Conservation (phyloP, 1,140 invertebrate genomes). For the Vanessa tameamea region DNA sequence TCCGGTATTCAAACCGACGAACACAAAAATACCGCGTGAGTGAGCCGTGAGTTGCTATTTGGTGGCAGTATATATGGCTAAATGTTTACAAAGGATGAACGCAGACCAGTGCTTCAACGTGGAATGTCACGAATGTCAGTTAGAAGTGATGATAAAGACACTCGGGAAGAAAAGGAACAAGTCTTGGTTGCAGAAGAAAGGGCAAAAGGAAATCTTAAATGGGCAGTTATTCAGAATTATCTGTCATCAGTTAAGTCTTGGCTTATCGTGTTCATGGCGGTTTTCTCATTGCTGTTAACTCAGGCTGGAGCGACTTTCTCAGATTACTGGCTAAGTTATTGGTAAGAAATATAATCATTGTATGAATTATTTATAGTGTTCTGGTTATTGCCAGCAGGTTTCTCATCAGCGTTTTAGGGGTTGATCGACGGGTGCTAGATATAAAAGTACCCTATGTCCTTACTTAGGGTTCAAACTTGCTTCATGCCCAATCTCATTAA, state of each 20-base stretch:
- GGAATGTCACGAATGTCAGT: conserved; percentile 60
- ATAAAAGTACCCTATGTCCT: too few species aligned
- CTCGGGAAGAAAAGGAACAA: conserved; percentile 67
- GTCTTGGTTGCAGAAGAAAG: conserved; percentile 77
- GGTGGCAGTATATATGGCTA: too few species aligned
- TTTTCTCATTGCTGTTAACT: conserved; percentile 83
- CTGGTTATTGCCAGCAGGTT: too few species aligned
- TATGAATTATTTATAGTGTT: too few species aligned
- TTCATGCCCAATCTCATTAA: too few species aligned
- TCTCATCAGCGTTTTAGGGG: too few species aligned
- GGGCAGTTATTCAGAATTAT: conserved; percentile 83
- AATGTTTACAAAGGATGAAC: conserved; percentile 37
- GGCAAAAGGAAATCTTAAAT: conserved; percentile 81
- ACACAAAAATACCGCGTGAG: too few species aligned
- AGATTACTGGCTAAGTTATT: conserved; percentile 91
- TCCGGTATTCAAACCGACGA: too few species aligned
- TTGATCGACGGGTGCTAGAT: too few species aligned
- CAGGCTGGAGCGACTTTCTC: conserved; percentile 86
- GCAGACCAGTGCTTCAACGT: conserved; percentile 46
- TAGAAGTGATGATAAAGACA: conserved; percentile 54
- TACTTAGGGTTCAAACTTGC: too few species aligned
- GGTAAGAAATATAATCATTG: conserved; percentile 73
- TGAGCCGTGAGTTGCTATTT: too few species aligned
- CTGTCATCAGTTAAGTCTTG: conserved; percentile 79
- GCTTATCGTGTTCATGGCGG: conserved; percentile 81